Conservation (phyloP, 2,113 vertebrate species). For the Entelurus aequoreus region DNA sequence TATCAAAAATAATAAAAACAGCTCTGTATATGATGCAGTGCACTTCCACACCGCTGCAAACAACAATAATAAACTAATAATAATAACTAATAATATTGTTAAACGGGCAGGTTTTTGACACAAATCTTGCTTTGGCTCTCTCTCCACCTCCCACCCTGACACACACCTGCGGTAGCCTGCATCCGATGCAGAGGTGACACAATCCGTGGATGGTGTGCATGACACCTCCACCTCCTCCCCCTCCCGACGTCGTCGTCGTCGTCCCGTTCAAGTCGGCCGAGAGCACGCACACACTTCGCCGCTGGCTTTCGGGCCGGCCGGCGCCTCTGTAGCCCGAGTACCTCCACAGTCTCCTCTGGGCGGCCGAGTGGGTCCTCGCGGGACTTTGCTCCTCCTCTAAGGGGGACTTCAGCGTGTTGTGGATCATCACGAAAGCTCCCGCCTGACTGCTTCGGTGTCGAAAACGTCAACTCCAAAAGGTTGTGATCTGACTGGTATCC, state of each 20-base stretch:
- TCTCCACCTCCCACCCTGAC: background rate
- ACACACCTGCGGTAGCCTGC: conserved; percentile 82
- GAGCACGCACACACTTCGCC: conserved; percentile 63
- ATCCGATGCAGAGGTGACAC: conserved; percentile 85
- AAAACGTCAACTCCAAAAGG: conserved; percentile 4
- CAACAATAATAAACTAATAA: background rate
- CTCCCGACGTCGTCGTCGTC: conserved; percentile 8
- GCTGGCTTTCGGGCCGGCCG: conserved; percentile 47
- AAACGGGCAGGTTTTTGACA: background rate
- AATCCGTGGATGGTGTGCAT: conserved; percentile 85
- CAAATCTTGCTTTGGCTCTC: background rate
- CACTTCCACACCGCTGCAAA: background rate
- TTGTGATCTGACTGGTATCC: conserved; percentile 7
- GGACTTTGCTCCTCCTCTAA: conserved; percentile 45
- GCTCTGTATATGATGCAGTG: no score
- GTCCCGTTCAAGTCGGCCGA: conserved; percentile 56
- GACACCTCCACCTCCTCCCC: conserved; percentile 54
- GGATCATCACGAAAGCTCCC: conserved; percentile 49
- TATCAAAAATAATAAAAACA: no score
- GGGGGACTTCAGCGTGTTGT: conserved; percentile 61
- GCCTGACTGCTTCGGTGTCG: background rate
- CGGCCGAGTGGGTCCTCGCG: conserved; percentile 51
- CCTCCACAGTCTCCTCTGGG: conserved; percentile 60
- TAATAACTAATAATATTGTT: background rate
- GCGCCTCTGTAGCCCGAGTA: conserved; percentile 54